phyloP scores from a whole-genome alignment of 2,113 vertebrate genomes.

The Nycticorax nycticorax region DNA sequence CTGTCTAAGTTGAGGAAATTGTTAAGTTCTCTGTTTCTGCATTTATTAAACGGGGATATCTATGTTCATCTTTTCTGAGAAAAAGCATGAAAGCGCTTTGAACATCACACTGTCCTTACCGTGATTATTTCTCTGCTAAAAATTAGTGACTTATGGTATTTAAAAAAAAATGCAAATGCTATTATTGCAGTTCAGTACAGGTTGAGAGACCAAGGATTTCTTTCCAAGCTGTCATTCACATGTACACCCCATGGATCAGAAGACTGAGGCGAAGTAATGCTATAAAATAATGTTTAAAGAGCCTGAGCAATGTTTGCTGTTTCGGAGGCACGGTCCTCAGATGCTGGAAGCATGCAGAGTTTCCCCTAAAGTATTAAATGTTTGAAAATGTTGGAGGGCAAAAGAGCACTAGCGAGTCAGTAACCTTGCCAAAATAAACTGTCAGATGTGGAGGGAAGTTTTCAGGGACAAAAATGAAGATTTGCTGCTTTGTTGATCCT shows the following conservation, averaged over 20 bases:
- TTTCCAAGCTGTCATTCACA: neutral
- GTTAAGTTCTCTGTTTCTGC: neutral
- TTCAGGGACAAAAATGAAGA: neutral
- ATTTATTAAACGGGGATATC: neutral
- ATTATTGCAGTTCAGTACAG: neutral
- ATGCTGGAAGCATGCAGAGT: slow-evolving; percentile 1
- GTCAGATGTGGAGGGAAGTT: neutral
- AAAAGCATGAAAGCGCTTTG: neutral
- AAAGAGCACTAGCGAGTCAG: neutral
- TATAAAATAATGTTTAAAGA: slow-evolving; percentile 11
- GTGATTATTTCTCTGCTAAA: neutral
- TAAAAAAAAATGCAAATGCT: neutral
- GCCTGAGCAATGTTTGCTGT: slow-evolving; percentile 3
- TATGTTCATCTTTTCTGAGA: neutral
- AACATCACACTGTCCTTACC: rapidly evolving
- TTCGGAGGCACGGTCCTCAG: neutral
- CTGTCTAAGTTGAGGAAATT: neutral
- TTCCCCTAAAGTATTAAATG: slow-evolving; percentile 8
- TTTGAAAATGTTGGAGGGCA: slow-evolving; percentile 43
- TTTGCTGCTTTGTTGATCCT: neutral
- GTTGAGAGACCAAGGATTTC: neutral
- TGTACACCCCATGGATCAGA: neutral
- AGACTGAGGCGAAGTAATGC: neutral
- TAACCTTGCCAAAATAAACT: slow-evolving; percentile 25
- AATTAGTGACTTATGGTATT: neutral